Conservation (phyloP, 2,113 vertebrate genomes). For the Labeo catla region DNA sequence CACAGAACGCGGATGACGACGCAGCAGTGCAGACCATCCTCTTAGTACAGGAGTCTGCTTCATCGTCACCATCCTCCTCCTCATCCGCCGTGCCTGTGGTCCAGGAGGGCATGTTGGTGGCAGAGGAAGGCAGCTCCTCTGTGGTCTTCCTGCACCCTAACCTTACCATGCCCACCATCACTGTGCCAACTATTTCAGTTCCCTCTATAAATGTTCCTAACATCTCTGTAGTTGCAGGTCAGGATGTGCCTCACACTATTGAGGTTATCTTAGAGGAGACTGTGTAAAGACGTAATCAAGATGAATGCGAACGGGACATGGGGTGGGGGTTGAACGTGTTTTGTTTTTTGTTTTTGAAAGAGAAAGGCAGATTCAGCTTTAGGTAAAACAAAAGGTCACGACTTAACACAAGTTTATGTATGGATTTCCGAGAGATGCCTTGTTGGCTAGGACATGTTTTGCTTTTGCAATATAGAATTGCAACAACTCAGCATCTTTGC, state of each 20-base stretch:
- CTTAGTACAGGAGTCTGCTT: constrained; percentile 65
- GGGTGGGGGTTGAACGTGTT: background rate
- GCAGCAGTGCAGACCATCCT: constrained; percentile 76
- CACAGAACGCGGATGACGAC: constrained; percentile 53
- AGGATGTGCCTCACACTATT: constrained; percentile 74
- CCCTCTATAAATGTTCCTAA: constrained; percentile 60
- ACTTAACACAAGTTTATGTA: background rate
- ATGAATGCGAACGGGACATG: background rate
- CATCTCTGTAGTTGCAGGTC: constrained; percentile 65
- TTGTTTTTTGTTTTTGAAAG: background rate
- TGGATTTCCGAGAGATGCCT: background rate
- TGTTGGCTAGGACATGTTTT: background rate
- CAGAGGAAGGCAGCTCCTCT: constrained; percentile 61
- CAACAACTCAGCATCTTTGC: background rate
- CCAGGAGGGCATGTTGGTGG: constrained; percentile 49
- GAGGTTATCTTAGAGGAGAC: constrained; percentile 82
- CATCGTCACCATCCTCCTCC: background rate
- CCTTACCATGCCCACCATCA: constrained; percentile 69
- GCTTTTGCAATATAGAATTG: background rate
- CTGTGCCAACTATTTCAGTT: constrained; percentile 69
- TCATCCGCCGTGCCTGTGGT: background rate
- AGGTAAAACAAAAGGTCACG: background rate
- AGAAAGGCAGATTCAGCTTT: background rate
- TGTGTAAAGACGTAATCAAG: constrained; percentile 53
- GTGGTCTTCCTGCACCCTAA: constrained; percentile 76